These are phyloP conservation scores for Pseudachorutes palmiensis DNA, from an alignment of 1,140 invertebrate species.

Conservation along the genomic window DNA sequence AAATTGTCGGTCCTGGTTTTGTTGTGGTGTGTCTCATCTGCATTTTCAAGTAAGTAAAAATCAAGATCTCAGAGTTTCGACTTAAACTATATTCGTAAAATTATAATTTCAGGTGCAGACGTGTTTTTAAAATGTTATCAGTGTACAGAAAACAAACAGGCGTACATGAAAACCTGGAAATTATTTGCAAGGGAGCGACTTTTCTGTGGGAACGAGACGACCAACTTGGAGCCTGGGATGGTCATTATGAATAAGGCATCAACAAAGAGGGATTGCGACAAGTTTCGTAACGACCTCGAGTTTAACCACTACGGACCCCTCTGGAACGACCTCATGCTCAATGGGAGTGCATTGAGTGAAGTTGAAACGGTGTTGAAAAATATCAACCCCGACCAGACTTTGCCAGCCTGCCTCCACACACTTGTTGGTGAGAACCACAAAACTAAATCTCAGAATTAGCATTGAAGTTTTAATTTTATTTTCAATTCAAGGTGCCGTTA, in stretches of 20 bases:
- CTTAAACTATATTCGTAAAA: background rate
- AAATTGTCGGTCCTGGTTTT: too few relatives aligned
- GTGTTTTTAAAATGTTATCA: background rate
- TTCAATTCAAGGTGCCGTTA: background rate
- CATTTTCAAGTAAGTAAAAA: background rate
- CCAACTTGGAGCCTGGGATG: background rate
- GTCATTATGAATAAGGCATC: background rate
- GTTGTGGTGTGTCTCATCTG: too few relatives aligned
- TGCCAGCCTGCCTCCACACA: background rate
- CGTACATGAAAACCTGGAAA: background rate
- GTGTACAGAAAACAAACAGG: background rate
- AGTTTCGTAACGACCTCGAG: background rate
- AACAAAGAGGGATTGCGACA: background rate
- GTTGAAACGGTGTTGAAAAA: background rate
- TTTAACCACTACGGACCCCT: background rate
- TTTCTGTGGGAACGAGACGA: background rate
- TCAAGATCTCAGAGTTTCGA: background rate
- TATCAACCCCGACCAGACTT: background rate
- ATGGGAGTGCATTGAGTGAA: background rate
- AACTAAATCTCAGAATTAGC: background rate
- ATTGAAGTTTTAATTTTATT: background rate
- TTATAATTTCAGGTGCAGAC: background rate
- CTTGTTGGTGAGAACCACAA: background rate
- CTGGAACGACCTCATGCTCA: background rate
- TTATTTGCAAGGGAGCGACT: background rate